phyloP scores from a whole-genome alignment of 2,888 invertebrate species.

The Catocala nupta region DNA sequence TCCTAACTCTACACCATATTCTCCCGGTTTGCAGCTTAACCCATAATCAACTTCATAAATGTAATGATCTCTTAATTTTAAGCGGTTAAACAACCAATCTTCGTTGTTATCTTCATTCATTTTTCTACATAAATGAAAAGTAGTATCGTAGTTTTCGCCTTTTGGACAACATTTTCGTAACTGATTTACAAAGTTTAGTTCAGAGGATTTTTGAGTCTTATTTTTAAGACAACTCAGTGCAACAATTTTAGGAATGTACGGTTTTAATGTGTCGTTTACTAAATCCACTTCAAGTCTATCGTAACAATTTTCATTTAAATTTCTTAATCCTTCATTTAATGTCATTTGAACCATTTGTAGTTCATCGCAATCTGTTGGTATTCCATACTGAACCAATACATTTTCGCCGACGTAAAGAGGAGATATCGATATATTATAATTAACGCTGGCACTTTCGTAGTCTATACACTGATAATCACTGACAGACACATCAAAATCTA shows the following conservation, averaged over 20 bases:
- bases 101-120: constrained; percentile 52
- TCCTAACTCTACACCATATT: constrained; percentile 71
- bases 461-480: constrained; percentile 69
- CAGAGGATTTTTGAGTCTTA: constrained; percentile 49
- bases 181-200: constrained; percentile 59
- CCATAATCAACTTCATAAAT: constrained; percentile 72
- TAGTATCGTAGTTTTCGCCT: constrained; percentile 71
- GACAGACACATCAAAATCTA: constrained; percentile 49
- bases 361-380: constrained; percentile 66
- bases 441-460: constrained; percentile 53
- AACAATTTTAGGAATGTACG: constrained; percentile 71
- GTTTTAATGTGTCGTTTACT: constrained; percentile 62
- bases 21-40: constrained; percentile 69
- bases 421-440: constrained; percentile 61
- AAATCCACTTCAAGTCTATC: constrained; percentile 72
- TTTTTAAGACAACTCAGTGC: constrained; percentile 67
- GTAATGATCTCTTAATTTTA: constrained; percentile 55
- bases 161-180: constrained; percentile 78
- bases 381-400: constrained; percentile 63
- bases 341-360: constrained; percentile 57
- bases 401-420: constrained; percentile 65
- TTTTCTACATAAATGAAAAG: constrained; percentile 68
- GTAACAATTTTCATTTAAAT: constrained; percentile 61
- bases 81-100: constrained; percentile 59
- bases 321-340: constrained; percentile 47